These are phyloP conservation scores for Mamestra configurata DNA, from an alignment of 1,140 invertebrate species.

Conservation along the genomic window DNA sequence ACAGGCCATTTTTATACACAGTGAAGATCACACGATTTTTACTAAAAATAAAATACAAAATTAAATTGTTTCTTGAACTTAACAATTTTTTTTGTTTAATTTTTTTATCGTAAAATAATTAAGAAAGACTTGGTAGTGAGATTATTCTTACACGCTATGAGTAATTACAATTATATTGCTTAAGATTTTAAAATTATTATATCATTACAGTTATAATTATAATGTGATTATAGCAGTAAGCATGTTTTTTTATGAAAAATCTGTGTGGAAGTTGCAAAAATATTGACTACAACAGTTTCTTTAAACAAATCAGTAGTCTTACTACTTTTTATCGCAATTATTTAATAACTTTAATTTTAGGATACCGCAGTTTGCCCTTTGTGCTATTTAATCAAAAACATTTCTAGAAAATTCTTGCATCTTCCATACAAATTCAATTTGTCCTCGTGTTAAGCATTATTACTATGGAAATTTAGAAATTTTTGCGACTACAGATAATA, in stretches of 20 bases:
- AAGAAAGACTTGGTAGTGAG: conserved; percentile 69
- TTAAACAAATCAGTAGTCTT: conserved; percentile 26
- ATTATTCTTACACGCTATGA: conserved; percentile 67
- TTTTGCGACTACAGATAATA: conserved; percentile 71
- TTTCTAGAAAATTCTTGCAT: conserved; percentile 53
- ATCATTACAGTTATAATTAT: conserved; percentile 63
- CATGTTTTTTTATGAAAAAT: conserved; percentile 59
- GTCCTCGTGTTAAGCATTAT: conserved; percentile 68
- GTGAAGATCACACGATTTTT: conserved; percentile 64
- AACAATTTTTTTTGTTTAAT: conserved; percentile 29
- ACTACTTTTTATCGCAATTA: conserved; percentile 28
- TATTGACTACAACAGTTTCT: conserved; percentile 6
- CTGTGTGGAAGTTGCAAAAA: conserved; percentile 53
- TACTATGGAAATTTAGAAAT: conserved; percentile 81
- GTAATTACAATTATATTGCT: conserved; percentile 81
- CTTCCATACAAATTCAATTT: conserved; percentile 62
- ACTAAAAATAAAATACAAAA: conserved; percentile 54
- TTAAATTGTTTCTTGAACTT: conserved; percentile 30
- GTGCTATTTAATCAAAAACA: conserved; percentile 15
- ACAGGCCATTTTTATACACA: conserved; percentile 77
- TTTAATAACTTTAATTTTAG: conserved; percentile 20
- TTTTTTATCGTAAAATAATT: conserved; percentile 46
- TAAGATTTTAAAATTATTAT: conserved; percentile 70
- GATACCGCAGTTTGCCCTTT: not conserved
- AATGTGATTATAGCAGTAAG: conserved; percentile 70